Evolutionary conservation across 2,888 invertebrate species (phyloP), one percentile per base, ranked within the genome.

Genomic region (Eupelmus urozonus): DNA sequence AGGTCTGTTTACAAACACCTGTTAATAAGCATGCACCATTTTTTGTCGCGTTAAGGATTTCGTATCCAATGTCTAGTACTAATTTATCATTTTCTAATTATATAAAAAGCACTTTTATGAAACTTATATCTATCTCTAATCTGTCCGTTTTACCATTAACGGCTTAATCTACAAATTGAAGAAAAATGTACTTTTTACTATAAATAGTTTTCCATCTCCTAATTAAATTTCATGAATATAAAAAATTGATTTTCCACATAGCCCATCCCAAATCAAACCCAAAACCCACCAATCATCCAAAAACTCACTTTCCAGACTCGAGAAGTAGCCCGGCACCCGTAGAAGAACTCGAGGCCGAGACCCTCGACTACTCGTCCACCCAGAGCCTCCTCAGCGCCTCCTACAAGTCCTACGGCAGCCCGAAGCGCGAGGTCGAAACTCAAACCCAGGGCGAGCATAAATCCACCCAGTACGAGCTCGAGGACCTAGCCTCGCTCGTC

Each of bases 361-460:
- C 83, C 3, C 85, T 86, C 29, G 80, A 74, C 23, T 67, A 65
- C 55, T 80, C 62, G 62, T 78, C 77, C 29, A 81, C 29, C 1
- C 73, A 71, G 29, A 71, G 71, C 34, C 69, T 75, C 25, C 74
- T 67, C 2, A 74, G 79, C 55, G 45, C 63, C 60, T 34, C 81
- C 76, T 60, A 62, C 63, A 76, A 79, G 27, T 80, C 80, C 25
- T 83, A 81, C n/a, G 85, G 82, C 11, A 87, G 87, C 42, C 87
- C 86, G 0, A 81, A 81, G n/a, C 84, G 78, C 29, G 88, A 88
- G 66, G 88, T 86, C 2, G 80, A 88, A 42, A 88, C 88, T 1
- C 88, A 88, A 62, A 88, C 88, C 0, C 87, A 87, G 27, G 88
- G 86, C 1, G 88, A 88, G 71, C 84, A 84, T 66, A 88, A 88